Conservation (phyloP, 2,797 vertebrate genomes). For the Spea hammondii region DNA sequence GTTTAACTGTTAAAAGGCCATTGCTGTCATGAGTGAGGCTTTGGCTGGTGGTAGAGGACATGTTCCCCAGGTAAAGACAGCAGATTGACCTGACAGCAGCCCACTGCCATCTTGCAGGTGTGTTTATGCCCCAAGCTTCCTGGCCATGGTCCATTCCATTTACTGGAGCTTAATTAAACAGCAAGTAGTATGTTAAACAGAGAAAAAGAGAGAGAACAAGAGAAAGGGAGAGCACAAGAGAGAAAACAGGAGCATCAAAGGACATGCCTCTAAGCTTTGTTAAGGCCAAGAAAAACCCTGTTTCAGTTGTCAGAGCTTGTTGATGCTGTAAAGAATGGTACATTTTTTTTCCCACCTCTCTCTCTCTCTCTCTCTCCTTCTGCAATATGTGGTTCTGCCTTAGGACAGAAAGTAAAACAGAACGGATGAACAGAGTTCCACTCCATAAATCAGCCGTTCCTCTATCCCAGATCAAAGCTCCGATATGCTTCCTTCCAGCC, state of each 20-base stretch:
- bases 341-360: conserved; percentile 61
- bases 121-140: conserved; percentile 96
- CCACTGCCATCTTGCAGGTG: conserved; percentile 73
- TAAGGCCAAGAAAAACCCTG: conserved; percentile 91
- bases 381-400: conserved; percentile 91
- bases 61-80: conserved; percentile 77
- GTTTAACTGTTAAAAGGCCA: too few relatives aligned
- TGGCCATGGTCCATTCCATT: conserved; percentile 96
- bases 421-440: conserved; percentile 93
- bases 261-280: conserved; percentile 93
- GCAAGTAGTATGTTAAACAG: conserved; percentile 94
- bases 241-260: conserved; percentile 84
- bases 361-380: conserved; percentile 61
- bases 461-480: conserved; percentile 94
- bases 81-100: conserved; percentile 62
- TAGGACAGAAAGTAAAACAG: conserved; percentile 95
- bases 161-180: conserved; percentile 98
- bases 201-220: conserved; percentile 70
- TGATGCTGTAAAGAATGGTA: conserved; percentile 85
- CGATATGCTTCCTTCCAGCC: conserved; percentile 96
- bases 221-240: conserved; percentile 21
- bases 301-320: conserved; percentile 98
- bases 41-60: not conserved
- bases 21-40: too few relatives aligned
- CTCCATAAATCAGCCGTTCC: conserved; percentile 96